These are phyloP conservation scores for Trachymyrmex septentrionalis DNA, from an alignment of 1,140 invertebrate species.

Conservation along the genomic window DNA sequence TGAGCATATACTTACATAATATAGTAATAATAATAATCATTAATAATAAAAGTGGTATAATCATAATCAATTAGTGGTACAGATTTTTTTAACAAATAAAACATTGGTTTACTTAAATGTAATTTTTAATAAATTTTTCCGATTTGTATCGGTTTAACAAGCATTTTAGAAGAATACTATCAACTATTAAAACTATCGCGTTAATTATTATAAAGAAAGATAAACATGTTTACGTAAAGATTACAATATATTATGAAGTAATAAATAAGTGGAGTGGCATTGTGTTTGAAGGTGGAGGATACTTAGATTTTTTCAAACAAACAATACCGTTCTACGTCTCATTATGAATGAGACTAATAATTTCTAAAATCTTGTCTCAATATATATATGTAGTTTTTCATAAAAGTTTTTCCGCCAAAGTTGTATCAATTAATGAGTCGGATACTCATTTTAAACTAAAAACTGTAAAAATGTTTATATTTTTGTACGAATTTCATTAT, in stretches of 20 bases:
- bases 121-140: slow-evolving; percentile 75
- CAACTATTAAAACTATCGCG: slow-evolving; percentile 71
- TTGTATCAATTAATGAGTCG: too few relatives aligned
- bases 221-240: slow-evolving; percentile 47
- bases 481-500: too few relatives aligned
- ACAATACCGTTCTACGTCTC: too few relatives aligned
- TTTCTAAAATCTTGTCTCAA: too few relatives aligned
- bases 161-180: slow-evolving; percentile 82
- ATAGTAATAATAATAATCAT: slow-evolving; percentile 81
- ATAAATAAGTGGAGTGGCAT: slow-evolving; percentile 52
- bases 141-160: slow-evolving; percentile 82
- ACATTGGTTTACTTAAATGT: slow-evolving; percentile 66
- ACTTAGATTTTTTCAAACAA: too few relatives aligned
- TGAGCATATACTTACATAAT: slow-evolving; percentile 85
- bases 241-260: slow-evolving; percentile 64
- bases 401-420: too few relatives aligned
- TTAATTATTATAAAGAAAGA: slow-evolving; percentile 65
- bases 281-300: too few relatives aligned
- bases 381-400: too few relatives aligned
- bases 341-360: too few relatives aligned
- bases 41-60: slow-evolving; percentile 69
- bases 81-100: slow-evolving; percentile 66
- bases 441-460: too few relatives aligned
- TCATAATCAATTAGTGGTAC: slow-evolving; percentile 77
- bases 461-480: too few relatives aligned